Base-by-base conservation (phyloP, 2,113 vertebrate genomes). In the Eretmochelys imbricata region DNA sequence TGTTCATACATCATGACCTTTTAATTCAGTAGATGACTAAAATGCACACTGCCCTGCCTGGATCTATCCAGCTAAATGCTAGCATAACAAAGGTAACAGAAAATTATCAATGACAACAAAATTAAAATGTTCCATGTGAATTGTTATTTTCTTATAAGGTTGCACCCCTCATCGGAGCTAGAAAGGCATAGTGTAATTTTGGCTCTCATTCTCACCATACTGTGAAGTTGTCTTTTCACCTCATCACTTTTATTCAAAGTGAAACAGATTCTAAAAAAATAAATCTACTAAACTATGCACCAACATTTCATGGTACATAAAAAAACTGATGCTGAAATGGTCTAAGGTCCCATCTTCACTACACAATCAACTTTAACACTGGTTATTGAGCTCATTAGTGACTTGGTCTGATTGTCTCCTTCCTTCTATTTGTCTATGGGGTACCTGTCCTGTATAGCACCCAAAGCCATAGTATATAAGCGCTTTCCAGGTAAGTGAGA, bases 21-120 rank as follows among this genome's bases (percentile, higher is more conserved):
- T 93, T 90, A 83, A 91, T 79, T 91, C 46, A 85, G 8, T 16
- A 83, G 5, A 6, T 79, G 78, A 92, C 93, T 94, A 88, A 86
- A 95, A 59, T 4, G 31, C 29, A 88, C 17, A 12, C 25, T 84
- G 6, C 4, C 4, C 42, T 79, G 46, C 2, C 3, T 49, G 2
- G 3, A 1, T 86, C 24, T 55, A 59, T 91, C 4, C 8, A 89
- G 82, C 82, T 31, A 12, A 88, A 55, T 46, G 83, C 54, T 83
- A 31, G 5, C 0, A 2, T 55, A 88, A 90, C 88, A 59, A 48
- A n/a, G 42, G 75, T 48, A 20, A 19, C 53, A 1, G 2, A 35
- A 83, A 72, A 50, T 6, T 2, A 69, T 82, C 4, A 14, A 46
- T n/a, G 72, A 10, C 9, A 51, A 65, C 17, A 51, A 84, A 78